Evolutionary conservation across 2,888 invertebrate species (phyloP).

Genomic region (Scaptomyza tumidula): DNA sequence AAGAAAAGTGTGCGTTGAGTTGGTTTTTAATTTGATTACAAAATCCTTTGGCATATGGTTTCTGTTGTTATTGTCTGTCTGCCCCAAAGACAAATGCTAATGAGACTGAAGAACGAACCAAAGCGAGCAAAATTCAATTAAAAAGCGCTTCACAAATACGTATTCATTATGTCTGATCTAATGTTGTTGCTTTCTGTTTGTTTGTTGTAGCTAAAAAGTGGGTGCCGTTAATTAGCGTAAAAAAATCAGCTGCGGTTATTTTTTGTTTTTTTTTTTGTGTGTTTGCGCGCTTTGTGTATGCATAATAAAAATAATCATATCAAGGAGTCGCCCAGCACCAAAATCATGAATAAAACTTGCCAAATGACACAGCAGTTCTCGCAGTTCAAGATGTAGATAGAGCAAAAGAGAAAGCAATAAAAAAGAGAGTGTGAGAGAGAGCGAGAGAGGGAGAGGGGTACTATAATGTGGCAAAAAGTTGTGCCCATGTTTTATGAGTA

Average conservation of each 20-base stretch:
- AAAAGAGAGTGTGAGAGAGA: neutral
- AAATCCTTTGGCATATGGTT: conserved; percentile 60
- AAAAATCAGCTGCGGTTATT: conserved; percentile 64
- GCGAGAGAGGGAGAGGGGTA: conserved; percentile 9
- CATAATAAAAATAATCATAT: conserved; percentile 70
- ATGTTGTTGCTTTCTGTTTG: conserved; percentile 23
- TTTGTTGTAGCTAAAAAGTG: conserved; percentile 20
- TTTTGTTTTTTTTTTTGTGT: conserved; percentile 50
- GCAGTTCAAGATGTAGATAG: conserved; percentile 17
- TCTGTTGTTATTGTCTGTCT: conserved; percentile 31
- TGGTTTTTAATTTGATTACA: conserved; percentile 72
- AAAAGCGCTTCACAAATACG: conserved; percentile 72
- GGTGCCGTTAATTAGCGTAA: conserved; percentile 65
- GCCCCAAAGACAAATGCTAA: conserved; percentile 51
- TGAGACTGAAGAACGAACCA: conserved; percentile 22
- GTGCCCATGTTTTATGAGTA: conserved; percentile 61
- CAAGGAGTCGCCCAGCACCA: conserved; percentile 23
- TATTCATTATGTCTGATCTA: conserved; percentile 65
- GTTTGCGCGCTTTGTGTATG: conserved; percentile 33
- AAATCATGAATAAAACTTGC: conserved; percentile 50
- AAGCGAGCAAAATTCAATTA: conserved; percentile 69
- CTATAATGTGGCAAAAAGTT: conserved; percentile 43
- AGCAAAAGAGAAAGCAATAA: neutral
- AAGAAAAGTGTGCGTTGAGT: conserved; percentile 31
- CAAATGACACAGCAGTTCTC: conserved; percentile 57